Percentiles rank a stretch among this genome's conserved stretches.
Evolutionary conservation across 2,797 vertebrate genomes (phyloP).

Genomic region (Nannoperca australis): DNA sequence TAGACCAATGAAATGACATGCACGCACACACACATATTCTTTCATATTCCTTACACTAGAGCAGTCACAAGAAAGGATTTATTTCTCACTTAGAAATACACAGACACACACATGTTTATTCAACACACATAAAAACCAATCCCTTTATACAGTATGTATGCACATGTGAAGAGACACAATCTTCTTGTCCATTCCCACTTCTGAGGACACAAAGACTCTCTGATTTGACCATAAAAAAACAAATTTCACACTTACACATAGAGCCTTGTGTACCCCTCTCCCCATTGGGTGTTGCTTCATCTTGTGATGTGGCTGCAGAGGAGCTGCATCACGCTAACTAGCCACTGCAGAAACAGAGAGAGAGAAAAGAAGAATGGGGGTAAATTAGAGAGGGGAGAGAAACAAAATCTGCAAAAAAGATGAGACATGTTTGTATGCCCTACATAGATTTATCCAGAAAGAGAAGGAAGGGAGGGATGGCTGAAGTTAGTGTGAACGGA

Average conservation of each 20-base stretch:
- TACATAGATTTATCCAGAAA: conserved; percentile 28
- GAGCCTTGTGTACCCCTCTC: conserved; percentile 5
- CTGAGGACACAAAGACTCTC: conserved; percentile 31
- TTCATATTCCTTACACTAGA: conserved; percentile 26
- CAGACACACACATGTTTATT: background rate
- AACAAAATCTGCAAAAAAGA: conserved; percentile 43
- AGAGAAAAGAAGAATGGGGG: conserved; percentile 19
- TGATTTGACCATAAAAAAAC: conserved; percentile 28
- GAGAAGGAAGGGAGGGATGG: background rate
- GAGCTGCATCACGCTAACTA: conserved; percentile 57
- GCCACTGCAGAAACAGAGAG: conserved; percentile 51
- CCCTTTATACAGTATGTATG: conserved; percentile 8
- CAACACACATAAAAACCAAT: conserved; percentile 1
- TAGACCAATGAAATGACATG: conserved; percentile 39
- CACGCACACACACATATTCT: background rate
- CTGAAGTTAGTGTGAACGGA: background rate
- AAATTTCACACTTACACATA: conserved; percentile 1
- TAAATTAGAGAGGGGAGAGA: conserved; percentile 43
- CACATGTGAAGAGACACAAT: conserved; percentile 13
- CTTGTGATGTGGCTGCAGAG: conserved; percentile 58
- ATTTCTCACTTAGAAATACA: conserved; percentile 1
- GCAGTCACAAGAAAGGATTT: conserved; percentile 21
- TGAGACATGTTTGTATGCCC: conserved; percentile 21
- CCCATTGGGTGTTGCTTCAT: conserved; percentile 44
- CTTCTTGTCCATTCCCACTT: conserved; percentile 28